These are phyloP conservation scores for Luscinia megarhynchos DNA, from an alignment of 2,797 vertebrate genomes.

Conservation along the genomic window DNA sequence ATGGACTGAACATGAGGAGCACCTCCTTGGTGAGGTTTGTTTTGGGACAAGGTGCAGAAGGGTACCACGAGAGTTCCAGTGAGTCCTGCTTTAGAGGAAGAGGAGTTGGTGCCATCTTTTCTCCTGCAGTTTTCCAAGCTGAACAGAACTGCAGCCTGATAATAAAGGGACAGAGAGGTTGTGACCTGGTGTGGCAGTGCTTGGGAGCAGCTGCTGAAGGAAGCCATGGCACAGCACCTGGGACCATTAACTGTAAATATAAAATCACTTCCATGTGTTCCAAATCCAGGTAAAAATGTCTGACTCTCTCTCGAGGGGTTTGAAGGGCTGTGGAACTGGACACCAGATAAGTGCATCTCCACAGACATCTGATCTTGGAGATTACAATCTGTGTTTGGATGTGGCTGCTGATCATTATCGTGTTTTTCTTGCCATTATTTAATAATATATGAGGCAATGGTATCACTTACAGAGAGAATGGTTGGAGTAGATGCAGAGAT, in stretches of 20 bases:
- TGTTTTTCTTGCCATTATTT: slow-evolving; percentile 52
- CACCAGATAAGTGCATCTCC: neutral
- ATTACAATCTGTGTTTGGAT: slow-evolving; percentile 55
- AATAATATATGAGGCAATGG: slow-evolving; percentile 50
- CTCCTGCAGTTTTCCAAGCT: neutral
- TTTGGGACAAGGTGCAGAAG: neutral
- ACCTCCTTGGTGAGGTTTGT: no score
- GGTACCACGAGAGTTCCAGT: rapidly evolving
- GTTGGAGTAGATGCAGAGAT: neutral
- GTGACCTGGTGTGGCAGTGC: rapidly evolving
- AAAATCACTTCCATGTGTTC: rapidly evolving
- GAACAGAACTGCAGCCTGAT: no score
- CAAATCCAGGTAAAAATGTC: neutral
- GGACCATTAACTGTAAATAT: neutral
- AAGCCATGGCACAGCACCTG: neutral
- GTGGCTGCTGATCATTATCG: slow-evolving; percentile 30
- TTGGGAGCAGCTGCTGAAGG: neutral
- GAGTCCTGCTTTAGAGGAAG: neutral
- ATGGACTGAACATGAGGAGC: rapidly evolving
- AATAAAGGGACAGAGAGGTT: neutral
- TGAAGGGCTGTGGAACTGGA: neutral
- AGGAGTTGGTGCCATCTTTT: neutral
- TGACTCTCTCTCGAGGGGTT: neutral
- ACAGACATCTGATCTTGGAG: neutral
- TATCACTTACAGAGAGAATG: neutral